Conservation (phyloP, 2,888 invertebrate species). For the Odontocerum albicorne region DNA sequence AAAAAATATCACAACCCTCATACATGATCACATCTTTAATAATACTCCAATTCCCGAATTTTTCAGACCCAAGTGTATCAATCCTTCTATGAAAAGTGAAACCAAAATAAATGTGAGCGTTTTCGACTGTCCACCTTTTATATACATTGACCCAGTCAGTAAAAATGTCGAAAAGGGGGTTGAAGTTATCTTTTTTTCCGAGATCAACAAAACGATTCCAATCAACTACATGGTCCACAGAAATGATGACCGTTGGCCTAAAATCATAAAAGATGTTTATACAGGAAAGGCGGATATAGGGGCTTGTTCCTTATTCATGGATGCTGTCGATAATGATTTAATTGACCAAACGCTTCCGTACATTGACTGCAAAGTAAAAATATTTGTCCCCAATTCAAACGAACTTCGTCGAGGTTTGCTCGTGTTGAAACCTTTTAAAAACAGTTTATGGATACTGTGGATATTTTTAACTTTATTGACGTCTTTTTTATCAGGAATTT, state of each 20-base stretch:
- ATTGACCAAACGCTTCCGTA: slow-evolving; percentile 1
- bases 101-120: slow-evolving; percentile 4
- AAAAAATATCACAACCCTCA: no score
- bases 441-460: slow-evolving; percentile 12
- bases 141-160: background rate
- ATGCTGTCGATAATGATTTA: background rate
- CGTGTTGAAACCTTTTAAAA: slow-evolving; percentile 14
- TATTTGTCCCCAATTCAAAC: slow-evolving; percentile 11
- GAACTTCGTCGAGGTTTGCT: slow-evolving; percentile 11
- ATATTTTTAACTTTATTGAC: slow-evolving; percentile 7
- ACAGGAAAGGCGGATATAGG: slow-evolving; percentile 13
- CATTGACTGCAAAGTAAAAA: background rate
- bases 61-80: background rate
- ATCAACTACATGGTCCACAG: slow-evolving; percentile 4
- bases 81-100: background rate
- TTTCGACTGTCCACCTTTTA: slow-evolving; percentile 18
- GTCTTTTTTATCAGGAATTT: slow-evolving; percentile 6
- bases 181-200: slow-evolving; percentile 9
- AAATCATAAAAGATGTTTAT: slow-evolving; percentile 9
- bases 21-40: no score
- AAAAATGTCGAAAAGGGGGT: slow-evolving; percentile 2
- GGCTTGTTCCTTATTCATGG: slow-evolving; percentile 13
- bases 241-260: background rate
- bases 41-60: background rate
- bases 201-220: slow-evolving; percentile 10